Evolutionary conservation across 1,140 invertebrate genomes (phyloP).

Genomic region (Helicoverpa zea): DNA sequence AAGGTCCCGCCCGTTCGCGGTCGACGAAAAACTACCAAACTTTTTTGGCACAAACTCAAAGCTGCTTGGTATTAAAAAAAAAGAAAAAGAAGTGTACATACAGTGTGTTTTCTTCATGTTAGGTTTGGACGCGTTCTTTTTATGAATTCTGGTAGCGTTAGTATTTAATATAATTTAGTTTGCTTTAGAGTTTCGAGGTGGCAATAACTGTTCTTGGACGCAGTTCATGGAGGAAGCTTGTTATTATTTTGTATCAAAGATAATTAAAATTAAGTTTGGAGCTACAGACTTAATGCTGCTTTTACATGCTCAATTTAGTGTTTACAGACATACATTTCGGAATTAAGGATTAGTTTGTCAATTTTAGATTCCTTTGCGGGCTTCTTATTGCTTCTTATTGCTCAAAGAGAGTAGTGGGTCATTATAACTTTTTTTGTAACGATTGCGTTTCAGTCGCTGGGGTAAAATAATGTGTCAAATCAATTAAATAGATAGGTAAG

Average conservation of each 20-base stretch:
- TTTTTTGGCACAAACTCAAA: constrained; percentile 66
- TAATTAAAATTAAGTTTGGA: not conserved
- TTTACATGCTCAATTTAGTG: too few relatives aligned
- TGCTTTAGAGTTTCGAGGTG: not conserved
- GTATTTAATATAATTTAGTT: constrained; percentile 3
- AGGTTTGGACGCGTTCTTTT: not conserved
- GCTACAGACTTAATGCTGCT: too few relatives aligned
- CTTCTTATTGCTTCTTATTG: too few relatives aligned
- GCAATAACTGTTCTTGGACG: not conserved
- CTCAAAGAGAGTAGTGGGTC: too few relatives aligned
- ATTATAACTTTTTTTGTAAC: too few relatives aligned
- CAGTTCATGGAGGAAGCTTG: not conserved
- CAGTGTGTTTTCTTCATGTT: constrained; percentile 21
- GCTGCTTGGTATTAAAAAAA: constrained; percentile 52
- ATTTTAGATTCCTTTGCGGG: too few relatives aligned
- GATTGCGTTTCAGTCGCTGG: too few relatives aligned
- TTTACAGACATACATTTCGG: too few relatives aligned
- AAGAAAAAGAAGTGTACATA: not conserved
- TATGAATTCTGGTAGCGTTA: constrained; percentile 1
- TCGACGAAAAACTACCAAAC: constrained; percentile 55
- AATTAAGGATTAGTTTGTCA: too few relatives aligned
- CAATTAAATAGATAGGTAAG: too few relatives aligned
- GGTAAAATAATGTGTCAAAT: too few relatives aligned
- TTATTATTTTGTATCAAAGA: not conserved
- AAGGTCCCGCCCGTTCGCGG: constrained; percentile 22